Conservation (phyloP, 2,888 invertebrate genomes). For the Apodemia zela region DNA sequence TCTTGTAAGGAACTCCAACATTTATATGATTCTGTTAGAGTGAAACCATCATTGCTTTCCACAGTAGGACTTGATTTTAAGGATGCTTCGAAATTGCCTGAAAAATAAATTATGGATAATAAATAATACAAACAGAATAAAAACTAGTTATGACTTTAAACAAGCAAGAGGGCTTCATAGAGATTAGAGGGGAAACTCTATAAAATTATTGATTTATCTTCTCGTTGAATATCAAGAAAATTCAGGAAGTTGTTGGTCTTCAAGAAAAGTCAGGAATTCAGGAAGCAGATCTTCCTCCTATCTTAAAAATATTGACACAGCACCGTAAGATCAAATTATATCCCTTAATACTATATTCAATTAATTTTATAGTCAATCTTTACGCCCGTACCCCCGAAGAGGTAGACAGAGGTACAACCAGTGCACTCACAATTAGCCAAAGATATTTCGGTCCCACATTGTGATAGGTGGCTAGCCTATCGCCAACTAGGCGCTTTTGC, state of each 20-base stretch:
- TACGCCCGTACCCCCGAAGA: no score
- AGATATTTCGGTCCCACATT: no score
- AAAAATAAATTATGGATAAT: slow-evolving; percentile 26
- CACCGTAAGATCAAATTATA: no score
- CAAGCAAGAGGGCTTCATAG: neutral
- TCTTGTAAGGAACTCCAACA: slow-evolving; percentile 70
- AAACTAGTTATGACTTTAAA: neutral
- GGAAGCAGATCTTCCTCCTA: no score
- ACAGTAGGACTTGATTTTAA: slow-evolving; percentile 52
- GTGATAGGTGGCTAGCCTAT: no score
- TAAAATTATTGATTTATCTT: no score
- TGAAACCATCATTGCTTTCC: slow-evolving; percentile 56
- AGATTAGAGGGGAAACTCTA: neutral
- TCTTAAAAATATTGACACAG: neutral
- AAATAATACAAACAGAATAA: neutral
- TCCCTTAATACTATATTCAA: neutral
- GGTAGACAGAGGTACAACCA: no score
- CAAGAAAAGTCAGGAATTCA: no score
- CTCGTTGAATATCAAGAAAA: no score
- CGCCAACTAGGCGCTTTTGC: no score
- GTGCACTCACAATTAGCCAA: no score
- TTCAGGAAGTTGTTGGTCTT: no score
- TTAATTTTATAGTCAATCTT: neutral
- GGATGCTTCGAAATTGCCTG: slow-evolving; percentile 66
- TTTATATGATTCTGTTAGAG: slow-evolving; percentile 66